These are phyloP conservation scores for Brachirus orientalis DNA, from an alignment of 2,113 vertebrate species.

Conservation along the genomic window DNA sequence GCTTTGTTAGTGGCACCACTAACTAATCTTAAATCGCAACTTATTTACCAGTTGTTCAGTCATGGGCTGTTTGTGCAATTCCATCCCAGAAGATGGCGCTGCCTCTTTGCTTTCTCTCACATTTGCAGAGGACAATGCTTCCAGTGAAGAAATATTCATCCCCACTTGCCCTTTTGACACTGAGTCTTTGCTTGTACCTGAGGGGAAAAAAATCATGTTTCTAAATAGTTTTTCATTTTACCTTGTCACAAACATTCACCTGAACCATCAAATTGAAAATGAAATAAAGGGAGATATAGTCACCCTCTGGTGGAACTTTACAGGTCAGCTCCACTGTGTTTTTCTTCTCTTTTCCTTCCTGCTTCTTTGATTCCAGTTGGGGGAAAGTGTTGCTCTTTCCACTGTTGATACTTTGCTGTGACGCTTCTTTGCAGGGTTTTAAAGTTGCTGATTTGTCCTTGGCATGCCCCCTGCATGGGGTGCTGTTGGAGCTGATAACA, in stretches of 20 bases:
- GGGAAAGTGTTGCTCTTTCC: constrained; percentile 72
- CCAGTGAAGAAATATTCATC: constrained; percentile 54
- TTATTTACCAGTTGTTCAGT: constrained; percentile 66
- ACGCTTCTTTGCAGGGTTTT: constrained; percentile 68
- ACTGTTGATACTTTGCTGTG: constrained; percentile 46
- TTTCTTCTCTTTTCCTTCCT: constrained; percentile 63
- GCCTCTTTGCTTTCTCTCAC: constrained; percentile 41
- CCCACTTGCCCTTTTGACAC: constrained; percentile 17
- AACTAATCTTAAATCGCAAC: not conserved
- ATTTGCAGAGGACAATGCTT: constrained; percentile 32
- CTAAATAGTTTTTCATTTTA: not conserved
- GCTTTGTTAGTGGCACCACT: not conserved
- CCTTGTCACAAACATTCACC: not conserved
- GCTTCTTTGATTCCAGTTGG: constrained; percentile 66
- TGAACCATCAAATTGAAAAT: not conserved
- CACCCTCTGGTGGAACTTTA: constrained; percentile 58
- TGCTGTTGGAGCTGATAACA: constrained; percentile 96
- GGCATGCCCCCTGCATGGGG: constrained; percentile 85
- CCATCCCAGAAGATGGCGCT: constrained; percentile 61
- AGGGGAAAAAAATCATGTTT: not conserved
- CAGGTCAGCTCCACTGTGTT: constrained; percentile 41
- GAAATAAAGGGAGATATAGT: constrained; percentile 25
- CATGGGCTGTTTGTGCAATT: constrained; percentile 57
- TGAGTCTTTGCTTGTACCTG: constrained; percentile 57
- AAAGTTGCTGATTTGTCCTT: constrained; percentile 85